Percentiles rank a stretch among this genome's conserved stretches.
Evolutionary conservation across 2,113 vertebrate species (phyloP).

Genomic region (Cyprinus carpio): DNA sequence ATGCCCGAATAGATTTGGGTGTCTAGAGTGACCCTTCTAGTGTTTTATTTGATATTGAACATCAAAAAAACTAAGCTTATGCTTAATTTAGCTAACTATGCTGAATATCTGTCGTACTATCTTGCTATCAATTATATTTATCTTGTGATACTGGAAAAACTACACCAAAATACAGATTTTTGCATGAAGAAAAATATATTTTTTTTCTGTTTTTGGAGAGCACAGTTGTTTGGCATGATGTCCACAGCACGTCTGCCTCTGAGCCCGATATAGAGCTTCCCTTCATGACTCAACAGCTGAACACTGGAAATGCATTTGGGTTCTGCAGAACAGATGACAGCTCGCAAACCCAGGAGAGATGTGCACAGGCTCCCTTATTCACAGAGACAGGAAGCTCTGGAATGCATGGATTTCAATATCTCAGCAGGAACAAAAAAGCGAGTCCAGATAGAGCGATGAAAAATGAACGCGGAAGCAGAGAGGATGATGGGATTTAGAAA

Average conservation of each 20-base stretch:
- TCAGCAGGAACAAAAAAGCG: slow-evolving; percentile 15
- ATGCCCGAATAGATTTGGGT: too few relatives aligned
- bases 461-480: background rate
- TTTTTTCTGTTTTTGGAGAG: background rate
- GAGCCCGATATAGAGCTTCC: slow-evolving; percentile 3
- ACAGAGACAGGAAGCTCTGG: background rate
- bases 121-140: too few relatives aligned
- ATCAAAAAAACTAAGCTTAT: too few relatives aligned
- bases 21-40: too few relatives aligned
- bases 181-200: background rate
- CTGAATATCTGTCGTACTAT: background rate
- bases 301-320: slow-evolving; percentile 53
- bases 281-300: slow-evolving; percentile 40
- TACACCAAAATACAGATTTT: background rate
- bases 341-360: too few relatives aligned
- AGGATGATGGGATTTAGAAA: slow-evolving; percentile 4
- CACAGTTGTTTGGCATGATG: background rate
- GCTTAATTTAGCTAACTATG: too few relatives aligned
- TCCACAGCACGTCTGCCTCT: background rate
- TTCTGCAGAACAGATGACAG: background rate
- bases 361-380: slow-evolving; percentile 31
- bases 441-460: background rate
- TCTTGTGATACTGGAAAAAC: background rate
- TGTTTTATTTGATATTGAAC: too few relatives aligned
- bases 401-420: slow-evolving; percentile 33